Evolutionary conservation across 2,113 vertebrate species (phyloP), one percentile per base, ranked within the genome.

Genomic region (Thamnaconus septentrionalis): DNA sequence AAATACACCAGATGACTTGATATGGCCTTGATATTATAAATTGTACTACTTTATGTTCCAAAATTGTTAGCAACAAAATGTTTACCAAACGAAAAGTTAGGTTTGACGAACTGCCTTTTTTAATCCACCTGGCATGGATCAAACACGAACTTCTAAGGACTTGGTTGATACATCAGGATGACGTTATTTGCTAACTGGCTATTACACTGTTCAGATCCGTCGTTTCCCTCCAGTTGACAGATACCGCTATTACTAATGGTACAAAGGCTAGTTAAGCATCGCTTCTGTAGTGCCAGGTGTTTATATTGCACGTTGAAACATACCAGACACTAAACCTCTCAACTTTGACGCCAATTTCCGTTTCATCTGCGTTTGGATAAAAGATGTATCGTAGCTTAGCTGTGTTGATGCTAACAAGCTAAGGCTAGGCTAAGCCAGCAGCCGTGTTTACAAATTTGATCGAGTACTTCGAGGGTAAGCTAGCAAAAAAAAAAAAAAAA

Each of bases 361-460:
- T 31, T 31, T 31, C 18, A 31, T 31, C 18, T 31, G 18, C 18
- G 18, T n/a, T 7, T 39, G 0, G 43, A 10, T 11, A 4, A 7
- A 9, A 44, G n/a, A 7, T 8, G 12, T 3, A 59, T 46, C 5
- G 6, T 6, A 43, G 55, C 41, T 49, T 5, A 41, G 64, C 62
- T 73, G 58, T 51, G 60, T 5, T 5, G 4, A 54, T 49, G 77
- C 71, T 81, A 82, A 50, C 56, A 80, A 74, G 75, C 73, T 61
- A 70, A 11, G 3, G 12, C 12, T 53, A 80, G 81, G 18, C 75
- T 69, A 46, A 1, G 18, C 5, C 4, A 72, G 66, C 57, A 58
- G 57, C 60, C 46, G 61, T 85, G 79, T 82, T 85, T 85, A 88
- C 80, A 82, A 70, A 59, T 63, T 3, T 3, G 18, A 56, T 7